Conservation (phyloP, 1,140 invertebrate species). For the Zaprionus africanus region DNA sequence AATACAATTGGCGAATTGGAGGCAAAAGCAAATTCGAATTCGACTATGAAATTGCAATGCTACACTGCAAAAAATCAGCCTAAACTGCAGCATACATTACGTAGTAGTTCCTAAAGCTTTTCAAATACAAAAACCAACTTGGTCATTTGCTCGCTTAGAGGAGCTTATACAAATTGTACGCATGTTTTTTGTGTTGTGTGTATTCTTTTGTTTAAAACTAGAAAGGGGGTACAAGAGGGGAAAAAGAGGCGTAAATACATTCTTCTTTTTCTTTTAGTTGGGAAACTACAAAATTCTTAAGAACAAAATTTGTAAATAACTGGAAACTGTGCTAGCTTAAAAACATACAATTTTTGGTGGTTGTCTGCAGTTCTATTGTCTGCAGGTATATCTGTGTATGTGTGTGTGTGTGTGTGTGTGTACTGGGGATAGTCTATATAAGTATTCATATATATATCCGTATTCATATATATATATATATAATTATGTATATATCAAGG, state of each 20-base stretch:
- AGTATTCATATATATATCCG: slow-evolving; percentile 30
- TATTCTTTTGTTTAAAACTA: neutral
- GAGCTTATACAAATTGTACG: slow-evolving; percentile 18
- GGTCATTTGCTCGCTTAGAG: slow-evolving; percentile 10
- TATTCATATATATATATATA: slow-evolving; percentile 32
- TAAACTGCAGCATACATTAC: neutral
- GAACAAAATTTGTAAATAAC: slow-evolving; percentile 33
- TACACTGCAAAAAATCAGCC: slow-evolving; percentile 4
- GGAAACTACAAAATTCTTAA: slow-evolving; percentile 27
- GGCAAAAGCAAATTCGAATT: slow-evolving; percentile 15
- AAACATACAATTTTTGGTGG: slow-evolving; percentile 65
- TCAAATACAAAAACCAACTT: slow-evolving; percentile 16
- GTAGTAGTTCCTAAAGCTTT: slow-evolving; percentile 6
- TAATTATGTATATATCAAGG: slow-evolving; percentile 42
- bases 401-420: slow-evolving; percentile 32
- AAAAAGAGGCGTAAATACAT: neutral
- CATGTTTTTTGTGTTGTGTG: neutral
- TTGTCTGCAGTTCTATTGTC: slow-evolving; percentile 20
- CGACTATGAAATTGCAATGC: neutral
- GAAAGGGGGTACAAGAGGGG: neutral
- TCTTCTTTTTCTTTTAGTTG: slow-evolving; percentile 3
- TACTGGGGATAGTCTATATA: slow-evolving; percentile 39
- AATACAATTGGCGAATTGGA: slow-evolving; percentile 21
- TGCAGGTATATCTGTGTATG: slow-evolving; percentile 29
- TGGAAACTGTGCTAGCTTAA: slow-evolving; percentile 52